These are phyloP conservation scores for Sinosuthora webbiana DNA, from an alignment of 2,113 vertebrate genomes.

Conservation along the genomic window DNA sequence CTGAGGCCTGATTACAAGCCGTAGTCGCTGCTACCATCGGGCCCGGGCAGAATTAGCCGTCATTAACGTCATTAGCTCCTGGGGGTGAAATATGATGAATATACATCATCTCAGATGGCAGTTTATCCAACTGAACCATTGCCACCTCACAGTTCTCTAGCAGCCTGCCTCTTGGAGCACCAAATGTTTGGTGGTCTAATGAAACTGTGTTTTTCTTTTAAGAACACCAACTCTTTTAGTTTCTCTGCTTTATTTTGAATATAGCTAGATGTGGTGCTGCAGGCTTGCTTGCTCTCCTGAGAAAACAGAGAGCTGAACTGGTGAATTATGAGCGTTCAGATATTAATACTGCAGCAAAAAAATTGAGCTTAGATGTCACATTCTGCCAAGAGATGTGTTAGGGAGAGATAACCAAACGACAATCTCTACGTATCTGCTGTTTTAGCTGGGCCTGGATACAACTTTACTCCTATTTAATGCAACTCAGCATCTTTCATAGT, in stretches of 20 bases:
- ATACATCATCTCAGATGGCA: not conserved
- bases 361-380: not conserved
- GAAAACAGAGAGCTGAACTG: not conserved
- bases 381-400: not conserved
- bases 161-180: not conserved
- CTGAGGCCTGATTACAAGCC: not conserved
- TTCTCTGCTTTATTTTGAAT: not conserved
- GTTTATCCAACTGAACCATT: not conserved
- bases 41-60: conserved; percentile 1
- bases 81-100: not conserved
- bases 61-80: not conserved
- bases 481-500: not conserved
- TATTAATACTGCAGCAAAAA: not conserved
- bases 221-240: not conserved
- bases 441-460: not conserved
- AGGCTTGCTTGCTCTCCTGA: not conserved
- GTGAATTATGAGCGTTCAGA: not conserved
- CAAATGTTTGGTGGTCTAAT: not conserved
- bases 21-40: not conserved
- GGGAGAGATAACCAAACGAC: not conserved
- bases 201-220: not conserved
- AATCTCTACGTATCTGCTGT: not conserved
- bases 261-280: not conserved
- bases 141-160: not conserved
- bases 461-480: not conserved